phyloP scores from a whole-genome alignment of 1,140 invertebrate species.

The Microvelia longipes region DNA sequence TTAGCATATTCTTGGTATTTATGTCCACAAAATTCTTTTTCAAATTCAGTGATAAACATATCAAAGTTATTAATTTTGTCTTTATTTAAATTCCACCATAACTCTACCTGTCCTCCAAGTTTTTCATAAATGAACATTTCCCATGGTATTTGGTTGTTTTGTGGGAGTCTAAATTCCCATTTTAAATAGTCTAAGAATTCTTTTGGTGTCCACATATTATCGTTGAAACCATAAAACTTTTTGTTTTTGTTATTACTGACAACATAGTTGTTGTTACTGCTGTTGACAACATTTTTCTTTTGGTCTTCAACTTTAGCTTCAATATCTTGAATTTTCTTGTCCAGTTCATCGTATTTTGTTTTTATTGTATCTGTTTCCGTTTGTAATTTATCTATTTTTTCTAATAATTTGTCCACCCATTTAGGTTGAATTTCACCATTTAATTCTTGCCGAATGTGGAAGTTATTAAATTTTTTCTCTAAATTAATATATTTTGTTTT shows the following conservation, averaged over 20 bases:
- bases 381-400: not conserved
- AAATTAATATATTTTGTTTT: too few species aligned
- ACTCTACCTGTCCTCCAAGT: not conserved
- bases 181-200: not conserved
- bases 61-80: not conserved
- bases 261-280: not conserved
- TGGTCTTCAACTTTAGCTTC: not conserved
- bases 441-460: too few species aligned
- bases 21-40: not conserved
- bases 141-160: not conserved
- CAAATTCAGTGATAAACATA: not conserved
- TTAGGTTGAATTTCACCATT: too few species aligned
- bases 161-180: not conserved
- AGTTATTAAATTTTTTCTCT: too few species aligned
- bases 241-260: not conserved
- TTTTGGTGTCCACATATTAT: not conserved
- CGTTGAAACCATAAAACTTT: not conserved
- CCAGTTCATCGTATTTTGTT: not conserved
- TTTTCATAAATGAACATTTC: not conserved
- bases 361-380: not conserved
- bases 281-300: not conserved
- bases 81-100: not conserved
- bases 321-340: not conserved
- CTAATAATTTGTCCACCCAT: too few species aligned
- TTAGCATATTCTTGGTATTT: not conserved